Percentiles rank a stretch among this genome's conserved stretches.
phyloP scores from a whole-genome alignment of 2,888 invertebrate genomes.

The Alsophila aescularia region DNA sequence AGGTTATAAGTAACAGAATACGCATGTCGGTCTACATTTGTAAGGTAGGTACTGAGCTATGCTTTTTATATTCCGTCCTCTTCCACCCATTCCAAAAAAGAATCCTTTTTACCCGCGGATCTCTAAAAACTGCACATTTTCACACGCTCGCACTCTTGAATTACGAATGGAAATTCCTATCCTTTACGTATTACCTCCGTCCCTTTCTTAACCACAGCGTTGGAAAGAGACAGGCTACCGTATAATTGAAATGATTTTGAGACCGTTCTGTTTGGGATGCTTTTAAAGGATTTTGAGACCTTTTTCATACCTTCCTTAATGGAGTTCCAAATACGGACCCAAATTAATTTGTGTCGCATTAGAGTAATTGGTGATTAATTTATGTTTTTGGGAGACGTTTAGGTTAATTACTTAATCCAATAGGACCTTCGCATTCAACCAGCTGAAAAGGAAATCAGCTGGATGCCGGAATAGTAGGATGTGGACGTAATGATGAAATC shows the following conservation, averaged over 20 bases:
- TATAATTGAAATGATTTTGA: slow-evolving; percentile 56
- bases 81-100: no score
- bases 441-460: no score
- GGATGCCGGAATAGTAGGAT: no score
- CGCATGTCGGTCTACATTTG: no score
- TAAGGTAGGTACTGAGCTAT: no score
- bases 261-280: slow-evolving; percentile 48
- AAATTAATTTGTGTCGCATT: slow-evolving; percentile 39
- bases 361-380: slow-evolving; percentile 40
- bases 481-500: no score
- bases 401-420: slow-evolving; percentile 24
- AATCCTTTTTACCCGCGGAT: slow-evolving; percentile 13
- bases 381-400: slow-evolving; percentile 30
- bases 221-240: slow-evolving; percentile 50
- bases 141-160: slow-evolving; percentile 71
- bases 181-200: slow-evolving; percentile 44
- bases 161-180: slow-evolving; percentile 65
- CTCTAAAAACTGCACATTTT: slow-evolving; percentile 73
- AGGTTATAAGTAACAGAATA: no score
- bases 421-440: no score
- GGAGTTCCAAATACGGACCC: slow-evolving; percentile 49
- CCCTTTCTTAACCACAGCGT: slow-evolving; percentile 42
- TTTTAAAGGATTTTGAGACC: slow-evolving; percentile 64
- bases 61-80: no score
- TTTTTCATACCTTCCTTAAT: slow-evolving; percentile 52